Evolutionary conservation across 2,888 invertebrate species (phyloP), one percentile per base, ranked within the genome.

Genomic region (Leptinotarsa juncta): DNA sequence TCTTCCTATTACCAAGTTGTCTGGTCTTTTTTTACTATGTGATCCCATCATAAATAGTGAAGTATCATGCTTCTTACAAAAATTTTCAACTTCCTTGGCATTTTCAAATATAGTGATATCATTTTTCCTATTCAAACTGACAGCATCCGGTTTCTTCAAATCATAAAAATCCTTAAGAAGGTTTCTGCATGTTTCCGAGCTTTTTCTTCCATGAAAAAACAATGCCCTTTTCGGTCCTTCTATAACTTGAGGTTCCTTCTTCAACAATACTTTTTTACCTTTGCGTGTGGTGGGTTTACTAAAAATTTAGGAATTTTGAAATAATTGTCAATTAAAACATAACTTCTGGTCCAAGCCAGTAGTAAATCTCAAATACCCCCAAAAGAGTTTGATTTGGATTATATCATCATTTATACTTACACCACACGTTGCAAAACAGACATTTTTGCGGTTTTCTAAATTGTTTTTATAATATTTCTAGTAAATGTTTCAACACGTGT

Each of bases 91-190:
- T 4, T 95, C 93, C 0, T 94, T 92, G 0, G 93, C 90, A 89
- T 98, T 95, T 89, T 99, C 99, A 88, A 99, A 98, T 0, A 98
- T 96, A 20, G 96, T 91, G 77, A 97, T 92, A 79, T 96, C 96
- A 89, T 98, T 96, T 86, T 96, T 97, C 75, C 94, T 91, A 26
- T 90, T 91, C 55, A 96, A 88, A 81, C 94, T 92, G 10, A 92
- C 92, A 0, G 94, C 93, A 83, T 96, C 91, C 10, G 97, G 97
- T 84, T 97, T 97, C 86, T 96, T 97, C 48, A 98, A 87, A 83
- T 93, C 90, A 84, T 94, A 94, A 88, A 98, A 87, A 88, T 99
- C 97, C 88, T 96, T 97, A 85, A 98, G 89, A 53, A 94, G 91
- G 76, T 91, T 90, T 72, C 92, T 90, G 0, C 93, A 91, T 60